Percentiles rank a stretch among this genome's conserved stretches.
phyloP scores from a whole-genome alignment of 2,888 invertebrate genomes.

The Suillia variegata region DNA sequence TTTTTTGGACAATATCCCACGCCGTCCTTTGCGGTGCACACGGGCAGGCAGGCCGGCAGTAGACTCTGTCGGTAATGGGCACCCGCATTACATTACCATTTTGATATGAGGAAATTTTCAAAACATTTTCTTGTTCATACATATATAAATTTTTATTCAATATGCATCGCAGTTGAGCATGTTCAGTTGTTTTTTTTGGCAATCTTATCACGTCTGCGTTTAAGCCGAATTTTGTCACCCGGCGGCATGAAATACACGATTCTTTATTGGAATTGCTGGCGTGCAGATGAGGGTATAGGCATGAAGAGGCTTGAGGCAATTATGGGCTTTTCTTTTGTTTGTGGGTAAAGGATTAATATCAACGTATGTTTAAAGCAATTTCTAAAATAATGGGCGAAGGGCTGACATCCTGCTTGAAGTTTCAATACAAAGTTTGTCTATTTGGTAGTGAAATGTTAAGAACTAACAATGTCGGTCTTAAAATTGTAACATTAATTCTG shows the following conservation, averaged over 20 bases:
- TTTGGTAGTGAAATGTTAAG: too few relatives aligned
- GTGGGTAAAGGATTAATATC: too few relatives aligned
- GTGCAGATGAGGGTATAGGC: not conserved
- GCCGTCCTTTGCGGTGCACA: not conserved
- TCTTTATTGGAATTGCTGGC: not conserved
- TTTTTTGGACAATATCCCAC: not conserved
- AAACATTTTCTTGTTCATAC: not conserved
- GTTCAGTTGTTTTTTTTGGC: not conserved
- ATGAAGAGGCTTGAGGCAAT: not conserved
- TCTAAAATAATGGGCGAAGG: too few relatives aligned
- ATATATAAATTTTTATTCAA: too few relatives aligned
- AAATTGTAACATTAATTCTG: too few relatives aligned
- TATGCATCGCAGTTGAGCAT: not conserved
- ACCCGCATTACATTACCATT: not conserved
- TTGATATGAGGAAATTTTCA: not conserved
- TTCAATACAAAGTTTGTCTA: too few relatives aligned
- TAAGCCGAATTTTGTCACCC: conserved; percentile 3
- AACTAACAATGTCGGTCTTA: too few relatives aligned
- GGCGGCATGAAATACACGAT: not conserved
- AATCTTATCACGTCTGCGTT: not conserved
- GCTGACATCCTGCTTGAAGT: too few relatives aligned
- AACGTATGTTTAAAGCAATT: too few relatives aligned
- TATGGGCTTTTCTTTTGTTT: not conserved
- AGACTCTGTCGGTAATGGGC: not conserved
- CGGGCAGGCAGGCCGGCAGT: not conserved